Evolutionary conservation across 2,113 vertebrate species (phyloP).

Genomic region (Entosphenus tridentatus): DNA sequence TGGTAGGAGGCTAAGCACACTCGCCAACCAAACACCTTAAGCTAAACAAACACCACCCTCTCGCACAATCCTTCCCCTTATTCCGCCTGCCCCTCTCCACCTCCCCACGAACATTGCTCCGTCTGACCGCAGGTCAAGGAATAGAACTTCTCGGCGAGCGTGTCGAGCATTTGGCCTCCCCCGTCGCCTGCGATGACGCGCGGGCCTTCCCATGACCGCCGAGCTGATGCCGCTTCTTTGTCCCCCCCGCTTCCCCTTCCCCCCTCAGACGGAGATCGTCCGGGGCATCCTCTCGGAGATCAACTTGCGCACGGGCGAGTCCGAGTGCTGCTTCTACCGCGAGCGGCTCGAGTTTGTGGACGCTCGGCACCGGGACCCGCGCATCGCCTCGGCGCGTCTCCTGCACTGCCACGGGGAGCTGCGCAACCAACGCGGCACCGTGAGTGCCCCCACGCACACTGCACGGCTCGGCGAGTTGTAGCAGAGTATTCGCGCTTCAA

Average conservation of each 20-base stretch:
- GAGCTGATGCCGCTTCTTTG: neutral
- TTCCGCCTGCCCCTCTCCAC: no score
- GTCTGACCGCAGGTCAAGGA: no score
- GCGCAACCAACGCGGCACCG: slow-evolving; percentile 74
- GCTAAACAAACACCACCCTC: no score
- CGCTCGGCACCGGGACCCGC: slow-evolving; percentile 40
- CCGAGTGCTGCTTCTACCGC: slow-evolving; percentile 82
- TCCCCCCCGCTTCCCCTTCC: neutral
- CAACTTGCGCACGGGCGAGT: slow-evolving; percentile 51
- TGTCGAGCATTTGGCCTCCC: no score
- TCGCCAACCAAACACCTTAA: no score
- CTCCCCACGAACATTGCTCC: no score
- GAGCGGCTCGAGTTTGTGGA: slow-evolving; percentile 66
- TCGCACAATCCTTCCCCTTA: no score
- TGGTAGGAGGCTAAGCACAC: no score
- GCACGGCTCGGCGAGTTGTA: no score
- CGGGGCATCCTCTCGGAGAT: slow-evolving; percentile 69
- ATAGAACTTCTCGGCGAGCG: no score
- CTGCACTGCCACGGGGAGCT: slow-evolving; percentile 78
- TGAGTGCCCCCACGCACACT: slow-evolving; percentile 22
- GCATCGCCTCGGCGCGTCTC: slow-evolving; percentile 52
- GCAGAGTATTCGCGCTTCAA: no score
- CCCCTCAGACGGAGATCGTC: slow-evolving; percentile 56
- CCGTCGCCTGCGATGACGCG: no score
- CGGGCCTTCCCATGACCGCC: neutral